Evolutionary conservation across 2,797 vertebrate genomes (phyloP).

Genomic region (Denticeps clupeoides): DNA sequence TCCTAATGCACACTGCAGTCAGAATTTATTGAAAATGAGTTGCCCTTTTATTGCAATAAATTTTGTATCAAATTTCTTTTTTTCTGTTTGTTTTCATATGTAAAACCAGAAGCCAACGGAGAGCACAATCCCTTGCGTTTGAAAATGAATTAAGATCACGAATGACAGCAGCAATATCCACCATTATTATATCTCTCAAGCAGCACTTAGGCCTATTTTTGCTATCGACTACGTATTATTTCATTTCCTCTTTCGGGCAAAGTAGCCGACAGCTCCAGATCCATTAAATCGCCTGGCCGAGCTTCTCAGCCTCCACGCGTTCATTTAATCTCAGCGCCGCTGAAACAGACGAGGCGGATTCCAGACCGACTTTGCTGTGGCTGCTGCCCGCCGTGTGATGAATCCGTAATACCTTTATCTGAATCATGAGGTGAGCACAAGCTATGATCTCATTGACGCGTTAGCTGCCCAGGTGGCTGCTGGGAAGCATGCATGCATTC

Average conservation of each 20-base stretch:
- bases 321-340: slow-evolving; percentile 2
- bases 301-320: slow-evolving; percentile 4
- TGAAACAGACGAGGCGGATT: too few species aligned
- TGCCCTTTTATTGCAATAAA: slow-evolving; percentile 6
- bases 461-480: too few species aligned
- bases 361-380: too few species aligned
- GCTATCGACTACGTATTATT: background rate
- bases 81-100: too few species aligned
- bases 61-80: slow-evolving; percentile 5
- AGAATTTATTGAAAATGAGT: background rate
- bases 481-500: too few species aligned
- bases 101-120: too few species aligned
- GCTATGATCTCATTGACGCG: too few species aligned
- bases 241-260: slow-evolving; percentile 1
- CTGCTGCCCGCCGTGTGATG: too few species aligned
- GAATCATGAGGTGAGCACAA: too few species aligned
- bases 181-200: background rate
- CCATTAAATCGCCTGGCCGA: slow-evolving; percentile 2
- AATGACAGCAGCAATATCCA: slow-evolving; percentile 3
- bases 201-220: slow-evolving; percentile 4
- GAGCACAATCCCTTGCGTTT: background rate
- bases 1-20: slow-evolving; percentile 1
- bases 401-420: too few species aligned
- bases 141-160: background rate
- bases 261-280: background rate